These are phyloP conservation scores for Acanthornis magna DNA, from an alignment of 2,797 vertebrate genomes.

Conservation along the genomic window DNA sequence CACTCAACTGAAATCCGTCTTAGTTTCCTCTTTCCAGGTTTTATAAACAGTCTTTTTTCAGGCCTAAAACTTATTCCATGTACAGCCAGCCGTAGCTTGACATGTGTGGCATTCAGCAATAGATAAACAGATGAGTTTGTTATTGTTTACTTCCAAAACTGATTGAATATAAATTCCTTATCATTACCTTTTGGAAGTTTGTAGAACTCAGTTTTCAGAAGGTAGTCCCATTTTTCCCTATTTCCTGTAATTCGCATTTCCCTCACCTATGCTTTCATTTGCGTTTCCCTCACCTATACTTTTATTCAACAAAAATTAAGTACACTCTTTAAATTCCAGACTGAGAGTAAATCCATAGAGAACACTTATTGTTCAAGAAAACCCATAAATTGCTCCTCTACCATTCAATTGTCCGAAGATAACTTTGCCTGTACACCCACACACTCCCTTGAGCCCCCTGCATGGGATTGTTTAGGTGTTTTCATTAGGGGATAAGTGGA, in stretches of 20 bases:
- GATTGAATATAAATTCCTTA: not conserved
- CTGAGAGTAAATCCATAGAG: not conserved
- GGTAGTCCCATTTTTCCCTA: not conserved
- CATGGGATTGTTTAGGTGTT: not conserved
- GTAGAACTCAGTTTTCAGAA: not conserved
- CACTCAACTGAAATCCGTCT: not conserved
- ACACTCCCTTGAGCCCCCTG: not conserved
- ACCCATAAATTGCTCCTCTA: not conserved
- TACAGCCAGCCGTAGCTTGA: not conserved
- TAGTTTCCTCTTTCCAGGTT: not conserved
- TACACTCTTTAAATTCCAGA: not conserved
- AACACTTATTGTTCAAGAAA: not conserved
- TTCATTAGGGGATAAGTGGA: not conserved
- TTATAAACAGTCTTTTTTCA: not conserved
- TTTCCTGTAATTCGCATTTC: not conserved
- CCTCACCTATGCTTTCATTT: not conserved
- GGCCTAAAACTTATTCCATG: not conserved
- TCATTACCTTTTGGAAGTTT: not conserved
- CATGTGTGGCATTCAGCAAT: not conserved
- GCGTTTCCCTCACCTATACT: not conserved
- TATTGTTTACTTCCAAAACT: conserved; percentile 1
- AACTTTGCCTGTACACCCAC: not conserved
- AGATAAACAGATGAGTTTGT: not conserved
- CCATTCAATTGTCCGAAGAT: not conserved
- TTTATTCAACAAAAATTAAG: not conserved